These are phyloP conservation scores for Gadopsis bispinosus DNA, from an alignment of 2,797 vertebrate species.

Conservation along the genomic window DNA sequence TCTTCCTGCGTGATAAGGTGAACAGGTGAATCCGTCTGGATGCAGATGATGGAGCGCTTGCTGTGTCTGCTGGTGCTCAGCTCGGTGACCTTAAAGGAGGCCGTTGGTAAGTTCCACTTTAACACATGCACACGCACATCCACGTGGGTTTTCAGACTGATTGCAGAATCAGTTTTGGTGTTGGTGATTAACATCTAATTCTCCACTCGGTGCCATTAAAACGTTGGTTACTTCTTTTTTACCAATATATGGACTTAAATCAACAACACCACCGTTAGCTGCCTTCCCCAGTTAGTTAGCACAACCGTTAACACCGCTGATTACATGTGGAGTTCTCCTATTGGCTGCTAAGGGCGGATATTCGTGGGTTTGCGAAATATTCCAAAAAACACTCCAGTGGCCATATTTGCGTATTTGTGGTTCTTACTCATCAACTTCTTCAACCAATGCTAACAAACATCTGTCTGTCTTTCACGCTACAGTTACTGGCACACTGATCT, in stretches of 20 bases:
- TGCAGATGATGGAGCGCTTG: constrained; percentile 54
- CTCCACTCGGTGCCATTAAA: neutral
- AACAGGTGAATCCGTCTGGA: constrained; percentile 18
- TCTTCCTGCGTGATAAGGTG: constrained; percentile 6
- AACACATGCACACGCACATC: neutral
- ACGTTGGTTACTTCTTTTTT: too few relatives aligned
- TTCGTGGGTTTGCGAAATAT: too few relatives aligned
- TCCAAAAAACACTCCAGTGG: too few relatives aligned
- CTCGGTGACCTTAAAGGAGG: constrained; percentile 40
- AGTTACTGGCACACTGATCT: neutral
- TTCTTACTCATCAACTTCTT: too few relatives aligned
- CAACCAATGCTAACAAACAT: too few relatives aligned
- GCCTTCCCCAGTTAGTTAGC: too few relatives aligned
- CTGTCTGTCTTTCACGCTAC: neutral
- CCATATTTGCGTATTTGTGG: too few relatives aligned
- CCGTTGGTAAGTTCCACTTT: constrained; percentile 53
- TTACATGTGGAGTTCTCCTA: too few relatives aligned
- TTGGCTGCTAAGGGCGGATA: too few relatives aligned
- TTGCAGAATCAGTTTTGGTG: neutral
- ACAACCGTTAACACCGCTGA: too few relatives aligned
- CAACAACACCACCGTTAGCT: too few relatives aligned
- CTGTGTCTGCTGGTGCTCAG: constrained; percentile 59
- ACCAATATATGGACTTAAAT: too few relatives aligned
- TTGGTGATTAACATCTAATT: neutral
- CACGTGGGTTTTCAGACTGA: neutral